Conservation (phyloP, 2,797 vertebrate species). For the Coracias cyanogaster region DNA sequence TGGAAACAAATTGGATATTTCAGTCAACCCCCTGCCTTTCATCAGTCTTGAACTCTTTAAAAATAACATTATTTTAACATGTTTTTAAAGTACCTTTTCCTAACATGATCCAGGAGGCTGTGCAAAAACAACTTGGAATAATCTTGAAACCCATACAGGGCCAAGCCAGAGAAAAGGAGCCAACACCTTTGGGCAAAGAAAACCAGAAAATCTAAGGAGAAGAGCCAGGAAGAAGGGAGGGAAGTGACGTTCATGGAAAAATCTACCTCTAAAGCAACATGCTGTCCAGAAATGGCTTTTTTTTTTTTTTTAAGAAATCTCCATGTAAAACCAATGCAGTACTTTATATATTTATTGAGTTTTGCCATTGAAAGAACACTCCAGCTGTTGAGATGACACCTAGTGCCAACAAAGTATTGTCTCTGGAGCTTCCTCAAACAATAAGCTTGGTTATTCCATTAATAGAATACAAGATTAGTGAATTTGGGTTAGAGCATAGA, state of each 20-base stretch:
- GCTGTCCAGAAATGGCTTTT: background rate
- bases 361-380: background rate
- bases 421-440: background rate
- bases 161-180: constrained; percentile 16
- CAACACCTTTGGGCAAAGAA: constrained; percentile 48
- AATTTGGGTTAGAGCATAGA: background rate
- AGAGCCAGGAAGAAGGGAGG: constrained; percentile 27
- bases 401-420: background rate
- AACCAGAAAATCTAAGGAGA: constrained; percentile 23
- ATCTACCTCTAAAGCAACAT: background rate
- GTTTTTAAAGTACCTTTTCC: constrained; percentile 42
- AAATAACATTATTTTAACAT: constrained; percentile 35
- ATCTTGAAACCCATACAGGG: background rate
- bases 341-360: background rate
- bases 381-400: background rate
- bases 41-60: background rate
- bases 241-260: constrained; percentile 43
- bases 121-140: constrained; percentile 47
- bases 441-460: background rate
- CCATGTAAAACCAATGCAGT: background rate
- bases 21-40: background rate
- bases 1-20: background rate
- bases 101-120: constrained; percentile 21
- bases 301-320: background rate
- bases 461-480: background rate